Conservation (phyloP, 37 sponge, comb jelly and placozoan genomes). For the Tethya wilhelma region DNA sequence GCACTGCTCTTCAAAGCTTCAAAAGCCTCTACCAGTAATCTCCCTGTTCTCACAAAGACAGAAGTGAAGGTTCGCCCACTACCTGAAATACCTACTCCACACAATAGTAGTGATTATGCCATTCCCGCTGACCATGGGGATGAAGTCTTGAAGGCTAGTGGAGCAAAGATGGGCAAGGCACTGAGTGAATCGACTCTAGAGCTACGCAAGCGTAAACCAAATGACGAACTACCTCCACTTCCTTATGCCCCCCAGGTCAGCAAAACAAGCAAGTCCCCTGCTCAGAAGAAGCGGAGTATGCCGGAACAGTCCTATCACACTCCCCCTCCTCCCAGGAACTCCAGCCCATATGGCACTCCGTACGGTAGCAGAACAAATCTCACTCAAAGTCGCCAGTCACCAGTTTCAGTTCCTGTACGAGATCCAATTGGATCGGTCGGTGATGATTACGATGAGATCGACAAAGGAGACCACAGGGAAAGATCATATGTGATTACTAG, state of each 20-base stretch:
- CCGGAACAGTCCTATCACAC: not conserved
- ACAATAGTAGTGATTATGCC: conserved; percentile 10
- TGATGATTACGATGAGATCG: conserved; percentile 37
- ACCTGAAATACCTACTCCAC: conserved; percentile 43
- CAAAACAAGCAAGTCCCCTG: not conserved
- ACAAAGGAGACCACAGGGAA: not conserved
- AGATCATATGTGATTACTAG: not conserved
- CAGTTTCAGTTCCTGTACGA: not conserved
- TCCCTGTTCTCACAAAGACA: conserved; percentile 67
- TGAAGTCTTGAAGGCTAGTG: not conserved
- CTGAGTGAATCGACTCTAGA: not conserved
- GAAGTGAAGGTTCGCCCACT: conserved; percentile 62
- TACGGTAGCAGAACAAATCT: not conserved
- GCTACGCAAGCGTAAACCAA: conserved; percentile 44
- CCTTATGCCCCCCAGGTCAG: conserved; percentile 46
- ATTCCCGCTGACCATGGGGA: conserved; percentile 1
- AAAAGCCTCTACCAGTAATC: not conserved
- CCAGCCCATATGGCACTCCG: not conserved
- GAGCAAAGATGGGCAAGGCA: not conserved
- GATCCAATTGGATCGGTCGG: not conserved
- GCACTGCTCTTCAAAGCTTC: conserved; percentile 48
- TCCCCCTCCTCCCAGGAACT: not conserved
- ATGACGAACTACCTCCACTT: conserved; percentile 63
- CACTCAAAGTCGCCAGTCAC: not conserved
- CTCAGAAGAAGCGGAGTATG: not conserved